Evolutionary conservation across 2,113 vertebrate species (phyloP).

Genomic region (Siphamia tubifer): DNA sequence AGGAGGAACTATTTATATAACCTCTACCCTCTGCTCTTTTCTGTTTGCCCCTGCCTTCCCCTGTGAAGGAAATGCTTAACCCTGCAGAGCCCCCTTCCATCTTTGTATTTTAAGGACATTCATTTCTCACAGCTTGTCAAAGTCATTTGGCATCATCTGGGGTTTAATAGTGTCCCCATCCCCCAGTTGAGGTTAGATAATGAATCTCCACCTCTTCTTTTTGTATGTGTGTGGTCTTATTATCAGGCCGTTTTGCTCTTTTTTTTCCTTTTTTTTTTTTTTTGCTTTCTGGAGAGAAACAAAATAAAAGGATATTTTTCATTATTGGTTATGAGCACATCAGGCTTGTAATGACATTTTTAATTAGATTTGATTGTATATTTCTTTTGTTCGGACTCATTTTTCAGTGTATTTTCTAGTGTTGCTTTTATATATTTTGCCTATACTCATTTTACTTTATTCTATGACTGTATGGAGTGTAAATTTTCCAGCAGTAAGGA

Average conservation of each 20-base stretch:
- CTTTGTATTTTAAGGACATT: constrained; percentile 9
- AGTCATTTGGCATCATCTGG: constrained; percentile 26
- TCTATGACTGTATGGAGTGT: no score
- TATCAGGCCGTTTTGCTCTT: background rate
- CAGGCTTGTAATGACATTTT: no score
- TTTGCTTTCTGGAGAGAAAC: no score
- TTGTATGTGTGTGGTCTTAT: constrained; percentile 2
- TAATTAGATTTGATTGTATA: no score
- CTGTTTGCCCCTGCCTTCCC: constrained; percentile 11
- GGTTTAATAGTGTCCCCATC: background rate
- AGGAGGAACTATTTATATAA: constrained; percentile 42
- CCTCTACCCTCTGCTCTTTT: constrained; percentile 20
- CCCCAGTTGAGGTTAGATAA: constrained; percentile 15
- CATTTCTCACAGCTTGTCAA: constrained; percentile 32
- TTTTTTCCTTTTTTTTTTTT: no score
- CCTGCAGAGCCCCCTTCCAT: constrained; percentile 5
- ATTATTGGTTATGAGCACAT: no score
- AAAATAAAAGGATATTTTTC: no score
- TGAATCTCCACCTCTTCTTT: constrained; percentile 9
- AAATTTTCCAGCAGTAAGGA: no score
- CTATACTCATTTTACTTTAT: no score
- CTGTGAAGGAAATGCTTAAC: constrained; percentile 31
- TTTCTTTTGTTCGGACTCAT: no score
- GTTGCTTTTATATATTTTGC: no score
- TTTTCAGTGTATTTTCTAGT: no score